Base-by-base conservation (phyloP, 2,113 vertebrate species). In the Tachuris rubrigastra region DNA sequence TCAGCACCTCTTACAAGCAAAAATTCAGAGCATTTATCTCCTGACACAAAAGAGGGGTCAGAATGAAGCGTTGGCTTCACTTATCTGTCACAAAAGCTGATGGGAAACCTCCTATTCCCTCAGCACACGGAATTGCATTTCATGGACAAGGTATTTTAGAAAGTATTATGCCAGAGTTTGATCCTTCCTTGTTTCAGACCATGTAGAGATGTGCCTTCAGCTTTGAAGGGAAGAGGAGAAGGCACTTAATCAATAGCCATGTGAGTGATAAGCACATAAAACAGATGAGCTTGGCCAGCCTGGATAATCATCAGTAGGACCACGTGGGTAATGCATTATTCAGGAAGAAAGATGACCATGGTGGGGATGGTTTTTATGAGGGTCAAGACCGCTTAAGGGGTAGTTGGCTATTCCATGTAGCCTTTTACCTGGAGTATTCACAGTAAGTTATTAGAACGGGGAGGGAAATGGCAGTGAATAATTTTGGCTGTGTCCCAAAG, bases 181-280 rank as follows among this genome's bases (percentile, higher is more conserved):
- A 96, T 94, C 55, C 59, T 52, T 24, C 85, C 58, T 88, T 85
- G 85, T 91, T 91, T 66, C 74, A 67, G 85, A 67, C 82, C 44
- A 18, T 71, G 78, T 47, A 85, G 81, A 91, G 71, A 87, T 80
- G 62, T 83, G 75, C 67, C 85, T 93, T 95, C 71, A 85, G 68
- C 91, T 96, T 96, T 95, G 91, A 96, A 91, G 68, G 65, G 75
- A 94, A 95, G 42, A 71, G 65, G 74, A 90, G 79, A 76, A 91
- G 93, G 52, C 87, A 91, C 33, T 93, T 96, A 96, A 97, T 97
- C 95, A 93, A 97, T 94, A 96, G 42, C 47, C 85, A 21, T 60
- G 85, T 95, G 79, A 94, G 59, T 88, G 79, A 94, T 94, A 96
- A 94, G 89, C 90, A 85, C 81, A 91, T 91, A 91, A 95, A 96